Base-by-base conservation (phyloP, 2,888 invertebrate species). In the Dichetophora obliterata region DNA sequence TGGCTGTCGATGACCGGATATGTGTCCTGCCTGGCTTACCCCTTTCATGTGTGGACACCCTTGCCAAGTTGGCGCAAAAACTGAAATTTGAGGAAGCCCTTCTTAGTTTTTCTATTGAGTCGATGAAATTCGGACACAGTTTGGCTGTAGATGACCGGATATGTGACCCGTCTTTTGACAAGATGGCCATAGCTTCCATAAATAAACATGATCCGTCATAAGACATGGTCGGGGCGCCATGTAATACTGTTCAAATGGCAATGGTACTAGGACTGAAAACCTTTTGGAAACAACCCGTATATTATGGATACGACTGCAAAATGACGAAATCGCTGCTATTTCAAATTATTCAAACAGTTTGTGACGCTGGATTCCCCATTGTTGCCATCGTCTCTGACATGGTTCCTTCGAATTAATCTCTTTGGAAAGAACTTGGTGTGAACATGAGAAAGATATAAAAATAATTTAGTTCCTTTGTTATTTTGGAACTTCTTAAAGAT, bases 221-320 rank as follows among this genome's bases (percentile, higher is more conserved):
- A 22, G 77, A 78, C 19, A n/a, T 4, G 1, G 50, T 75, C 5
- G 2, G 63, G 11, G 48, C 57, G 11, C 77, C 79, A 2, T 54
- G 14, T 14, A 43, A 6, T 43, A 43, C 1, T 43, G 43, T 43
- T 14, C 43, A 43, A 43, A 43, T 43, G 43, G 43, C 43, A 43
- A 43, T 43, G 11, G 43, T 43, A 14, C 11, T 11, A 6, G 43
- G 43, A 43, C 14, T 81, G 6, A 48, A 63, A 0, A 57, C 52
- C n/a, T 74, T 75, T 22, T 81, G 81, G 81, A 74, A 76, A 22
- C 81, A 81, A n/a, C 37, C 75, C 11, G 31, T 81, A 43, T 80
- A 75, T 68, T 81, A 80, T 34, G 52, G 77, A 22, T 72, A 77
- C 22, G 77, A 79, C 70, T 9, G n/a, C 5, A 59, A 70, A n/a